A percentile compares a stretch with the other conserved stretches of the same genome.
phyloP scores from a whole-genome alignment of 2,797 vertebrate genomes.

The Pyrocephalus nanus region DNA sequence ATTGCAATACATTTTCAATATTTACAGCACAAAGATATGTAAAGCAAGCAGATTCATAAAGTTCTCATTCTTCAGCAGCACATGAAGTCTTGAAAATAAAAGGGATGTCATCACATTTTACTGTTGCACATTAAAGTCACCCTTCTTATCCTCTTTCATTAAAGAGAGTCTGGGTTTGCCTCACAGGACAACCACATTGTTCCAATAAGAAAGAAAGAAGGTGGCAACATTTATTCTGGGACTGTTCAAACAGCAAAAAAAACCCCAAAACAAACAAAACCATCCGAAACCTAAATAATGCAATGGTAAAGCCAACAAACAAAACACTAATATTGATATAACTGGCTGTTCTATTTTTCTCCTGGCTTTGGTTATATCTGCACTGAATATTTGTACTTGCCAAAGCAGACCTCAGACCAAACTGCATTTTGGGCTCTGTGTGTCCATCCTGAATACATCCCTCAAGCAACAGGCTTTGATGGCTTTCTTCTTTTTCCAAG shows the following conservation, averaged over 20 bases:
- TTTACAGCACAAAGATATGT: background rate
- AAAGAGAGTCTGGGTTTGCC: background rate
- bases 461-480: background rate
- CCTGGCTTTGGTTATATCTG: background rate
- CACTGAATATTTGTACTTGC: background rate
- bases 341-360: background rate
- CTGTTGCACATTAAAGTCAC: background rate
- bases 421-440: accelerated
- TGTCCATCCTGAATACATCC: background rate
- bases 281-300: background rate
- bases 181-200: background rate
- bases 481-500: background rate
- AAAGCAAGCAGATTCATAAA: background rate
- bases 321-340: background rate
- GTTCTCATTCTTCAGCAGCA: background rate
- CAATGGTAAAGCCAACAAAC: background rate
- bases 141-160: background rate
- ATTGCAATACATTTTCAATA: background rate
- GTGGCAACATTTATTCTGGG: background rate
- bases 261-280: background rate
- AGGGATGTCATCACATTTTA: background rate
- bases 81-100: background rate
- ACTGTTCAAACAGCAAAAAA: background rate
- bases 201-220: background rate
- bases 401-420: background rate